Evolutionary conservation across 2,113 vertebrate species (phyloP).

Genomic region (Stigmatopora nigra): DNA sequence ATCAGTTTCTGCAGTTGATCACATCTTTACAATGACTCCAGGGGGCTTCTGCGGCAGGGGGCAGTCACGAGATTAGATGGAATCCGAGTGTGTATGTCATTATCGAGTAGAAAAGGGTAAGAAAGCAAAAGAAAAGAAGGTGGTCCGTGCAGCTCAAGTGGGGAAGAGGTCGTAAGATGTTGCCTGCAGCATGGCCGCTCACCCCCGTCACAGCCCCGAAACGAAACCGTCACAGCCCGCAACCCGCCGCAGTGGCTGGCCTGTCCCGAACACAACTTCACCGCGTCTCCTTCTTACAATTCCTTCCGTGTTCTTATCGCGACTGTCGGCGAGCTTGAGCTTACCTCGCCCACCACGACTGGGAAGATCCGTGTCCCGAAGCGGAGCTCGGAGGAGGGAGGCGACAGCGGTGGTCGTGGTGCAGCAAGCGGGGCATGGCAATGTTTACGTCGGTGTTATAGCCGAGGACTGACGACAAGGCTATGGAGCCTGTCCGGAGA

Average conservation of each 20-base stretch:
- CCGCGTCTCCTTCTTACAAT: background rate
- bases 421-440: slow-evolving; percentile 50
- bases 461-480: background rate
- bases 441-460: slow-evolving; percentile 54
- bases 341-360: background rate
- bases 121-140: background rate
- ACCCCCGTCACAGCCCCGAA: background rate
- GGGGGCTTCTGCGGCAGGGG: background rate
- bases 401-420: background rate
- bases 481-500: background rate
- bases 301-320: background rate
- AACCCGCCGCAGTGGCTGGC: slow-evolving; percentile 34
- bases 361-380: slow-evolving; percentile 14
- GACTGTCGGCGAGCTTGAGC: background rate
- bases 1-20: slow-evolving; percentile 21
- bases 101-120: background rate
- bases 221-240: slow-evolving; percentile 22
- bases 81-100: background rate
- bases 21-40: slow-evolving; percentile 8
- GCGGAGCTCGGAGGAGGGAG: background rate
- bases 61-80: background rate
- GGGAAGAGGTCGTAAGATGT: slow-evolving; percentile 57
- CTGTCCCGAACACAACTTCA: slow-evolving; percentile 57
- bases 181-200: slow-evolving; percentile 59
- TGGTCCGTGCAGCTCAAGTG: slow-evolving; percentile 44